Evolutionary conservation across 2,113 vertebrate species (phyloP).

Genomic region (Blennius ocellaris): DNA sequence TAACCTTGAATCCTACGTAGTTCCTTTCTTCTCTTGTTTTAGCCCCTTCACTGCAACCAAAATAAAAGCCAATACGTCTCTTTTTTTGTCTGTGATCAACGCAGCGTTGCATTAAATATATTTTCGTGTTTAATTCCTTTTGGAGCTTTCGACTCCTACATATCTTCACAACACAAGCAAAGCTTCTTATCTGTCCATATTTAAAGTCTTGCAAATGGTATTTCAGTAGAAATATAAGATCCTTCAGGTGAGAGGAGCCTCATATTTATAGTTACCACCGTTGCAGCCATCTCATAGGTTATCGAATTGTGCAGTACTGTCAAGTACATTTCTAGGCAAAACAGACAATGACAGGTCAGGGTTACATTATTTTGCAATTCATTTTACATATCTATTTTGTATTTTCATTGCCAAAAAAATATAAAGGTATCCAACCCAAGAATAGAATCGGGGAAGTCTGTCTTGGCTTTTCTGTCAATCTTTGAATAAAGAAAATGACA

Average conservation of each 20-base stretch:
- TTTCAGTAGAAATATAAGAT: neutral
- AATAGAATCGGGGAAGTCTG: neutral
- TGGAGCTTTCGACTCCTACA: neutral
- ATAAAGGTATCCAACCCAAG: conserved; percentile 7
- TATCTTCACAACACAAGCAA: no score
- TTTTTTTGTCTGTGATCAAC: conserved; percentile 1
- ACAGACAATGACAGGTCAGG: neutral
- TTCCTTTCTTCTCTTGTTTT: neutral
- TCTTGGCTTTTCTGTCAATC: conserved; percentile 3
- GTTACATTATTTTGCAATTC: neutral
- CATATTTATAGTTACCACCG: neutral
- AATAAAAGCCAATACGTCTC: neutral
- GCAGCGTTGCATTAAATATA: neutral
- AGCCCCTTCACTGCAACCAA: neutral
- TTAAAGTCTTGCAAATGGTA: no score
- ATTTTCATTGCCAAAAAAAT: neutral
- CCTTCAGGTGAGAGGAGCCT: neutral
- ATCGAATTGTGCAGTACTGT: neutral
- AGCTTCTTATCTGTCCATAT: no score
- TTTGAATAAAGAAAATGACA: conserved; percentile 21
- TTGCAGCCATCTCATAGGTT: neutral
- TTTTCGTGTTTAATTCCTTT: neutral
- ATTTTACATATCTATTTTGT: conserved; percentile 4
- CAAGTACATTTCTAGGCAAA: neutral
- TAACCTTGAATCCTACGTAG: conserved; percentile 25